These are phyloP conservation scores for Lithophane ornitopus DNA, from an alignment of 2,888 invertebrate species.

Conservation along the genomic window DNA sequence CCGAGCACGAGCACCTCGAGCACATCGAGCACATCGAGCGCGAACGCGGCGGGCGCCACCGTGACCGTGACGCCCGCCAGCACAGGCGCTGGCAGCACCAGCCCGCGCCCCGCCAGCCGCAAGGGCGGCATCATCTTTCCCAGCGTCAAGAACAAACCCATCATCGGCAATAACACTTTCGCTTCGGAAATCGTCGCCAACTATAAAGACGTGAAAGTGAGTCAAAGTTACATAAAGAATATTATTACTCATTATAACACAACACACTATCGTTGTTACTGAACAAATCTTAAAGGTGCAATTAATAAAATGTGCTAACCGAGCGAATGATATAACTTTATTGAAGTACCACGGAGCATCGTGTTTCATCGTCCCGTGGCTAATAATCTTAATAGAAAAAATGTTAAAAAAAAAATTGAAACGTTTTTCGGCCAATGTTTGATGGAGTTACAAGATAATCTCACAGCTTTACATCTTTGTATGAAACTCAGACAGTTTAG, in stretches of 20 bases:
- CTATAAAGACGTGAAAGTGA: constrained; percentile 96
- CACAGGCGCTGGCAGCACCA: constrained; percentile 79
- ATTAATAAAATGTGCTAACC: constrained; percentile 69
- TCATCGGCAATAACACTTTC: constrained; percentile 95
- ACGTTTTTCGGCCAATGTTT: constrained; percentile 25
- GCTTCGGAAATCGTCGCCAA: constrained; percentile 94
- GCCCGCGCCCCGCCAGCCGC: constrained; percentile 88
- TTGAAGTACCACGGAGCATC: constrained; percentile 44
- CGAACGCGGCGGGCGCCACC: constrained; percentile 70
- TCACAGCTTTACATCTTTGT: constrained; percentile 9
- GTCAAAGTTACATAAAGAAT: constrained; percentile 79
- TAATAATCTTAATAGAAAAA: constrained; percentile 38
- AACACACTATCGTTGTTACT: constrained; percentile 67
- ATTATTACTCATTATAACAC: constrained; percentile 69
- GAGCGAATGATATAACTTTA: constrained; percentile 70
- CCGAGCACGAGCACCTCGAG: constrained; percentile 80
- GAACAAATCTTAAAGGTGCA: constrained; percentile 65
- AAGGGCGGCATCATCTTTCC: constrained; percentile 97
- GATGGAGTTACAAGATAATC: constrained; percentile 25
- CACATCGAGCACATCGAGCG: constrained; percentile 69
- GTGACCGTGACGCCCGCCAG: constrained; percentile 82
- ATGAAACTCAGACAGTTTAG: neutral
- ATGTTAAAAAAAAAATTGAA: constrained; percentile 20
- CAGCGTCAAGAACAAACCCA: constrained; percentile 97
- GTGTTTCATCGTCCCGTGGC: constrained; percentile 20